Percentiles rank a stretch among this genome's conserved stretches.
Evolutionary conservation across 1,140 invertebrate genomes (phyloP).

Genomic region (Tyrophagus putrescentiae): DNA sequence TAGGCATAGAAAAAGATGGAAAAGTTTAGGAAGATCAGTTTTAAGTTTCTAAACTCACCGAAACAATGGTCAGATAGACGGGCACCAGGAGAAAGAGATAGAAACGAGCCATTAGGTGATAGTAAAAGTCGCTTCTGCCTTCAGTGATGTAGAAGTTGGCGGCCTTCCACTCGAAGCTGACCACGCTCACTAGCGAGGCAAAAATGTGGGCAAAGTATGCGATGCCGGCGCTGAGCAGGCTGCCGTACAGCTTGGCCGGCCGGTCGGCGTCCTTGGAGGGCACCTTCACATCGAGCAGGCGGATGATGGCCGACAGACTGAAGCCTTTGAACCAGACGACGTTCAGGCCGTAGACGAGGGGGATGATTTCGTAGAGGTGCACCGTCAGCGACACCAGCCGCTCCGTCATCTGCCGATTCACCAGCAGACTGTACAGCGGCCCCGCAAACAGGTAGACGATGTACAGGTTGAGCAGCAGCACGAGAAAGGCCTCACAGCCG

Average conservation of each 20-base stretch:
- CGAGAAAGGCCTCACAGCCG: not conserved
- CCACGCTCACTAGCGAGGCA: not conserved
- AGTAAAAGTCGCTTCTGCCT: not conserved
- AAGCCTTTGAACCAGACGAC: not conserved
- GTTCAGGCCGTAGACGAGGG: not conserved
- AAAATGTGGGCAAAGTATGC: not conserved
- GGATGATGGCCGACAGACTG: not conserved
- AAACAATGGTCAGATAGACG: slow-evolving; percentile 8
- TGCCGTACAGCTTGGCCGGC: not conserved
- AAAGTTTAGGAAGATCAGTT: too few relatives aligned
- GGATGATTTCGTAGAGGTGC: not conserved
- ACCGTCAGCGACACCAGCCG: not conserved
- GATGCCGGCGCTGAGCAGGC: not conserved
- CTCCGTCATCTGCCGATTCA: not conserved
- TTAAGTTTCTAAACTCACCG: not conserved
- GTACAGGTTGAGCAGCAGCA: not conserved
- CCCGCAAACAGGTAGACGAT: not conserved
- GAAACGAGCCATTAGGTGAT: not conserved
- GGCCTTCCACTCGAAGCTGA: slow-evolving; percentile 6
- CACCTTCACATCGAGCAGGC: not conserved
- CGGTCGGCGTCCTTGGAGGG: not conserved
- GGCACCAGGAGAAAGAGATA: not conserved
- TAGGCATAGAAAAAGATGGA: not conserved
- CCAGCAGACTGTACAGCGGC: not conserved
- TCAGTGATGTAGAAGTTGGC: not conserved